Evolutionary conservation across 37 sponge, comb jelly and placozoan species (phyloP), one percentile per base, ranked within the genome.

Genomic region (Chondrosia reniformis): DNA sequence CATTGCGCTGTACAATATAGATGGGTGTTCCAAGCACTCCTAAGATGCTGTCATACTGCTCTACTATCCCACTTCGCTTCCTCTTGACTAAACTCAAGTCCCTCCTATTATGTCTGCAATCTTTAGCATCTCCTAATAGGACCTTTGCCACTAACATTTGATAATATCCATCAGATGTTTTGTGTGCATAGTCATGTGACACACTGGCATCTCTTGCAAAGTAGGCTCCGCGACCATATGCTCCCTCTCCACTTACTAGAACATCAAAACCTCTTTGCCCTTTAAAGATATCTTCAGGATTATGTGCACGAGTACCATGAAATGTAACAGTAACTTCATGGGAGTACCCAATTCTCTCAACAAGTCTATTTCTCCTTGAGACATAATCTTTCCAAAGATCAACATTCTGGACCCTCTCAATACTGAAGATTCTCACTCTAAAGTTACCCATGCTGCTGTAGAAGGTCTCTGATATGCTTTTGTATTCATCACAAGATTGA

Each of bases 221-320:
- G 61, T 88, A 88, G 38, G 74, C 80, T 0, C 89, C 89, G 75
- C 38, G 63, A 17, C 89, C 89, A 79, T 84, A 88, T 76, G 79
- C 40, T 80, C 89, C 89, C 55, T n/a, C 1, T 1, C 43, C 32
- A 49, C 89, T 77, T 30, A 30, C 63, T 19, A 84, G 65, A 58
- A 83, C 76, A 34, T 88, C 89, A 63, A 88, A 80, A 38, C 89
- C 62, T 7, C 45, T 37, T 32, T 80, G 73, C 17, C 84, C 89
- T 21, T 63, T 46, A 57, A 71, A 83, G 24, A 88, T 88, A 13
- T 34, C 34, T 21, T 75, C 32, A 19, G 89, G 89, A 2, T 83
- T 40, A 27, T 75, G 83, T 17, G 6, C 31, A 0, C 89, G n/a
- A 33, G 84, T 84, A 2, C 89, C 89, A 80, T 88, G 89, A 57